Conservation (phyloP, 2,888 invertebrate genomes). For the Cantharis flavilabris region DNA sequence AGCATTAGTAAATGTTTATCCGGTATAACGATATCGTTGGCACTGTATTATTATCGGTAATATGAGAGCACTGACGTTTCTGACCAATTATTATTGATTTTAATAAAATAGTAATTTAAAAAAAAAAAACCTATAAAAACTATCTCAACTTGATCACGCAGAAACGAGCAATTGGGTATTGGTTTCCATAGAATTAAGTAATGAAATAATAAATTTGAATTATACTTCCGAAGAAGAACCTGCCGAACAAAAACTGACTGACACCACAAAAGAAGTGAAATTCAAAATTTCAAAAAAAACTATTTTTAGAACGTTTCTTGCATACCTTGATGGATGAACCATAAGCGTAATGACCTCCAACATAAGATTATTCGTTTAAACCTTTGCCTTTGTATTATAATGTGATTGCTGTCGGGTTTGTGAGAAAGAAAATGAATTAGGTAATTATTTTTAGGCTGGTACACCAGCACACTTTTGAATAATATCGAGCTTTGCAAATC, state of each 20-base stretch:
- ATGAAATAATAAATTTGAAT: background rate
- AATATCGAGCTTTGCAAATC: background rate
- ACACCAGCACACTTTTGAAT: background rate
- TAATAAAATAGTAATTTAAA: background rate
- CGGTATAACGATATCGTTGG: background rate
- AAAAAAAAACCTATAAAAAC: background rate
- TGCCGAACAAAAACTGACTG: background rate
- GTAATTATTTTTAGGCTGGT: conserved; percentile 15
- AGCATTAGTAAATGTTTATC: background rate
- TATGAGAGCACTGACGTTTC: background rate
- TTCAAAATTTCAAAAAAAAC: background rate
- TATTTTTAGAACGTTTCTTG: background rate
- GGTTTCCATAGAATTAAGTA: background rate
- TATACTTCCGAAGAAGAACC: background rate
- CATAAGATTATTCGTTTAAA: background rate
- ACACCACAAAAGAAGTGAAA: background rate
- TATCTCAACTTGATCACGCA: background rate
- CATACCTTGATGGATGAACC: background rate
- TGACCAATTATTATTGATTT: background rate
- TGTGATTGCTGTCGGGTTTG: conserved; percentile 14
- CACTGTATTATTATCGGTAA: background rate
- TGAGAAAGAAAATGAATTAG: conserved; percentile 26
- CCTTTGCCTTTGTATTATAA: conserved; percentile 17
- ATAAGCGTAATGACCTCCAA: conserved; percentile 1
- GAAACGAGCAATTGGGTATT: background rate